These are phyloP conservation scores for Cotesia glomerata DNA, from an alignment of 1,140 invertebrate genomes.

Conservation along the genomic window DNA sequence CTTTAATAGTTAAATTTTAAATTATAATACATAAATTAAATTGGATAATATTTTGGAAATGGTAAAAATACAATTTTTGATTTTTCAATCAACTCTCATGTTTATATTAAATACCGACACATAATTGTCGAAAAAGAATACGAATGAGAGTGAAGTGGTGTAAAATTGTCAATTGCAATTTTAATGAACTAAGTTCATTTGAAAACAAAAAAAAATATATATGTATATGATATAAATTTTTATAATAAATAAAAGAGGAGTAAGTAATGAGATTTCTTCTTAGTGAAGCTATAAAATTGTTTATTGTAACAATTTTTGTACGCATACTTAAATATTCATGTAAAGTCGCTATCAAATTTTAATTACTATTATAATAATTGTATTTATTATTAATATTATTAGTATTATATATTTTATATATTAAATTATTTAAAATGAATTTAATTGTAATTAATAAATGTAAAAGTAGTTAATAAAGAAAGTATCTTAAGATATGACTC, in stretches of 20 bases:
- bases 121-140: no score
- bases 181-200: no score
- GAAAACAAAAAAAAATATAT: background rate
- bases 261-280: background rate
- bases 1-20: no score
- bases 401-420: background rate
- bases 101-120: no score
- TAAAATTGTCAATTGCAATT: no score
- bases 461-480: no score
- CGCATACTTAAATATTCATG: constrained; percentile 11
- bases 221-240: background rate
- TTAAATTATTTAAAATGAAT: constrained; percentile 22
- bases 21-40: no score
- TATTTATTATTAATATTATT: background rate
- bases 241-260: background rate
- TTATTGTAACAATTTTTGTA: constrained; percentile 26
- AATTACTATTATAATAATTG: constrained; percentile 4
- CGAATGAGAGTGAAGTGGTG: no score
- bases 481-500: no score
- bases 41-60: no score
- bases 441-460: background rate
- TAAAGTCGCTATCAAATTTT: constrained; percentile 14
- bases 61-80: no score
- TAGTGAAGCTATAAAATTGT: background rate
- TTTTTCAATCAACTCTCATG: no score